Percentiles rank a stretch among this genome's conserved stretches.
Conservation (phyloP, 1,140 invertebrate species). For the Bombus terrestris region DNA sequence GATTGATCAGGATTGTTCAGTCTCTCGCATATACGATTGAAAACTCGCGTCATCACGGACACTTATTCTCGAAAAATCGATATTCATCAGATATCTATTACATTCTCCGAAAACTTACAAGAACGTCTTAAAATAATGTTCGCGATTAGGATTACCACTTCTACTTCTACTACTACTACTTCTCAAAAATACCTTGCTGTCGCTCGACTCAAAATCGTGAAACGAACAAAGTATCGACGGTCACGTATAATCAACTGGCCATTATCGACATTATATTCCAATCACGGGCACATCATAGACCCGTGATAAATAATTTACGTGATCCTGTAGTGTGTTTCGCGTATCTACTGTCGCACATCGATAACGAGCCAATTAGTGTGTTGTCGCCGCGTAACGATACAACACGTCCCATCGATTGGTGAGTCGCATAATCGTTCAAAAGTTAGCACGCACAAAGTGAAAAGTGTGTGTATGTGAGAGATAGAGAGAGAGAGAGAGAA, state of each 20-base stretch:
- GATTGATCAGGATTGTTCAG: too few species aligned
- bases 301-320: slow-evolving; percentile 55
- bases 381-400: slow-evolving; percentile 52
- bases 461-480: too few species aligned
- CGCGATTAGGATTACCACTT: too few species aligned
- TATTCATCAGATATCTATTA: too few species aligned
- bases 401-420: slow-evolving; percentile 41
- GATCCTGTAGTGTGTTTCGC: neutral
- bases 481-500: too few species aligned
- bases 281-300: slow-evolving; percentile 37
- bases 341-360: slow-evolving; percentile 50
- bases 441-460: neutral
- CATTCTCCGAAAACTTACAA: too few species aligned
- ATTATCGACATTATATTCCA: slow-evolving; percentile 53
- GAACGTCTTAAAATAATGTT: too few species aligned
- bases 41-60: too few species aligned
- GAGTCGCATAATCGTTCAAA: slow-evolving; percentile 43
- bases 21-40: too few species aligned
- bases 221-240: neutral
- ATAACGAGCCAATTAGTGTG: slow-evolving; percentile 65
- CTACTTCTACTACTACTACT: too few species aligned
- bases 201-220: neutral
- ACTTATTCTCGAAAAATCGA: too few species aligned
- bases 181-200: neutral
- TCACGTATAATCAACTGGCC: neutral